These are phyloP conservation scores for Tragelaphus imberbis DNA, from an alignment of 2,113 vertebrate genomes.

Conservation along the genomic window DNA sequence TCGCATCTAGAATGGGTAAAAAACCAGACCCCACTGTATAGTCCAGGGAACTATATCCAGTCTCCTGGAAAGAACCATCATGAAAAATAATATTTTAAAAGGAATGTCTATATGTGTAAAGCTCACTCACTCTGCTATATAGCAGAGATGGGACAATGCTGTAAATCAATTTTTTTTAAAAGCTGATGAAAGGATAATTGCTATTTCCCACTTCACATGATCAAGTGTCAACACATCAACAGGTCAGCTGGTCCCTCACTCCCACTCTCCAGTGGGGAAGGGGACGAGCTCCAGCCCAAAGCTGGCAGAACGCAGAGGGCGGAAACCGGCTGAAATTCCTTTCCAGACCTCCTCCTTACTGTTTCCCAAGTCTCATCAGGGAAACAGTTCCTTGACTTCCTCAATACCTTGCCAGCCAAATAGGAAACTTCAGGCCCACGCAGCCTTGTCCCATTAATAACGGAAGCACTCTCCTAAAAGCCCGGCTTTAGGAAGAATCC, in stretches of 20 bases:
- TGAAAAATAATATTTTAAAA: background rate
- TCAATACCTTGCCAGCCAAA: background rate
- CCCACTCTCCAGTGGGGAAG: background rate
- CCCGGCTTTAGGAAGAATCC: background rate
- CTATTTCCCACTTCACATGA: background rate
- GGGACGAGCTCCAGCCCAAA: background rate
- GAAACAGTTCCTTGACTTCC: background rate
- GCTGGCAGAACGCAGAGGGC: background rate
- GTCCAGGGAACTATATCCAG: background rate
- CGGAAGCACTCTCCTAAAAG: conserved; percentile 6
- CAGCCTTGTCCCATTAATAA: background rate
- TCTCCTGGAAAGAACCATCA: background rate
- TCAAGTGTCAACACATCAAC: rapidly evolving
- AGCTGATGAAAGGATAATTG: background rate
- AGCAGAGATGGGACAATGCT: background rate
- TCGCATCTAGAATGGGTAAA: background rate
- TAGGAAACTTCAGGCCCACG: background rate
- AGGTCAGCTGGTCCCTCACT: background rate
- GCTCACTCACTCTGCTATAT: background rate
- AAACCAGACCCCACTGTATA: background rate
- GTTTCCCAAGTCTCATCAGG: background rate
- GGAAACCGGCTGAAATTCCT: background rate
- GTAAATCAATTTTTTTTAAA: background rate
- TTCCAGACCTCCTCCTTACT: background rate
- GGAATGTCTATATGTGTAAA: background rate